Conservation (phyloP, 2,888 invertebrate species). For the Cheilosia pagana region DNA sequence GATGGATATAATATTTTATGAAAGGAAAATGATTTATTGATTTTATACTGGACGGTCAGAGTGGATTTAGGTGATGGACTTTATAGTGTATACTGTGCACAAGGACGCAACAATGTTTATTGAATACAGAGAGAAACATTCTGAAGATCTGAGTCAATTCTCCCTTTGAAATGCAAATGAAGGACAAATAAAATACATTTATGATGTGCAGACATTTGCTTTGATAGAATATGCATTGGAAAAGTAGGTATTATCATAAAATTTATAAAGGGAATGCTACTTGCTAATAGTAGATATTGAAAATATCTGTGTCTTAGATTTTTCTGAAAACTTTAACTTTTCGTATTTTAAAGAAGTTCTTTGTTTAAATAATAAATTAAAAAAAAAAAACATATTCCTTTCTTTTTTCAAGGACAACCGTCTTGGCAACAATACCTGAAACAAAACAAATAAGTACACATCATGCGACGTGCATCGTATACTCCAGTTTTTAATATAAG, state of each 20-base stretch:
- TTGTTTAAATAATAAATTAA: no score
- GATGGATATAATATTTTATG: constrained; percentile 23
- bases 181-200: background rate
- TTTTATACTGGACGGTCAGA: constrained; percentile 11
- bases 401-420: constrained; percentile 58
- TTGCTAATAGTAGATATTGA: no score
- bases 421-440: constrained; percentile 36
- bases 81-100: background rate
- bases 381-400: no score
- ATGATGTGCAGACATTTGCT: background rate
- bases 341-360: no score
- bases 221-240: background rate
- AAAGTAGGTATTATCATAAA: background rate
- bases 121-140: constrained; percentile 1
- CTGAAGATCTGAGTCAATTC: background rate
- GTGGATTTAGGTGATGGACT: background rate
- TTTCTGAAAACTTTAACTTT: no score
- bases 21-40: constrained; percentile 44
- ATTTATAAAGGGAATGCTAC: no score
- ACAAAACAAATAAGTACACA: constrained; percentile 23
- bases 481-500: constrained; percentile 85
- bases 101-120: background rate
- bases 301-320: no score
- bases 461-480: constrained; percentile 89
- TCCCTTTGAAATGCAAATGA: background rate